A percentile compares a stretch with the other conserved stretches of the same genome.
phyloP scores from a whole-genome alignment of 2,113 vertebrate species.

The Nibea albiflora region DNA sequence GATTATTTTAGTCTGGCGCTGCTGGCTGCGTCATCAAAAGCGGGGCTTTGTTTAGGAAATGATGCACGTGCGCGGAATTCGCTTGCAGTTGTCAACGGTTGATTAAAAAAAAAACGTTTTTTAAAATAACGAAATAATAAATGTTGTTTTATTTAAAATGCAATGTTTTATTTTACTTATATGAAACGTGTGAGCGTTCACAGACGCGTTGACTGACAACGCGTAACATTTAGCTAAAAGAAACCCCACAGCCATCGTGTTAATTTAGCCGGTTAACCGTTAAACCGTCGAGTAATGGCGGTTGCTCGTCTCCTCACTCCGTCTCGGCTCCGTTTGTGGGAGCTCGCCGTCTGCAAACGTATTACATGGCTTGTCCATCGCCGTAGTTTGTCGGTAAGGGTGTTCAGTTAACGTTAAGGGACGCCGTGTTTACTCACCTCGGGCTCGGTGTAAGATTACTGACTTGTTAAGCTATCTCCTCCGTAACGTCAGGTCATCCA shows the following conservation, averaged over 20 bases:
- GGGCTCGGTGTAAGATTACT: constrained; percentile 16
- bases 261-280: not conserved
- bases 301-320: not conserved
- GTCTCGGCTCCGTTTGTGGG: not conserved
- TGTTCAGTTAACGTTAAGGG: not conserved
- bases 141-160: not conserved
- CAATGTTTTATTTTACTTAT: too few relatives aligned
- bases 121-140: not conserved
- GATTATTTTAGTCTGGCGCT: constrained; percentile 71
- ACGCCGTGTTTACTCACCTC: constrained; percentile 27
- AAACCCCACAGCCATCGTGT: not conserved
- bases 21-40: constrained; percentile 63
- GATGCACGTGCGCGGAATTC: constrained; percentile 31
- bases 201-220: not conserved
- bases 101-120: not conserved
- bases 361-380: constrained; percentile 27
- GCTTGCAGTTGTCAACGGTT: not conserved
- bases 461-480: not conserved
- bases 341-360: constrained; percentile 4
- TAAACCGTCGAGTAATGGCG: constrained; percentile 24
- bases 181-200: not conserved
- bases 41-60: constrained; percentile 62
- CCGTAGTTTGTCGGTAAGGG: constrained; percentile 67
- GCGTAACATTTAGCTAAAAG: not conserved
- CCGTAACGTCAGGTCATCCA: constrained; percentile 22